phyloP scores from a whole-genome alignment of 53 echinoderm and acorn worm genomes.

The Zoroaster sp. region DNA sequence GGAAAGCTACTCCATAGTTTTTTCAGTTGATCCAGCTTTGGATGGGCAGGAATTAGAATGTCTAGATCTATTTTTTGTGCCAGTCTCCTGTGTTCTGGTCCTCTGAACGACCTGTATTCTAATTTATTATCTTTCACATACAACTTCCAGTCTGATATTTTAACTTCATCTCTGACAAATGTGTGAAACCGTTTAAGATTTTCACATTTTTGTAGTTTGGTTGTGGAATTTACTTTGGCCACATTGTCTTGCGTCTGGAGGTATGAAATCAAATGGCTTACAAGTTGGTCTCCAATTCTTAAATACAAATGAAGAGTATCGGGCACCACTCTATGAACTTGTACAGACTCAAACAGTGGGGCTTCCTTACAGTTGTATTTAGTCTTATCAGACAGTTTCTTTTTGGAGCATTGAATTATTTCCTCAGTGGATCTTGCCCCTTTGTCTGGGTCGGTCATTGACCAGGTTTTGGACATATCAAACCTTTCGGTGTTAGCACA shows the following conservation, averaged over 20 bases:
- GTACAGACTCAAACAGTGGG: slow-evolving; percentile 18
- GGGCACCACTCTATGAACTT: slow-evolving; percentile 14
- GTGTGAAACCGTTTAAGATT: neutral
- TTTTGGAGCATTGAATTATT: slow-evolving; percentile 36
- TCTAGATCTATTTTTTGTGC: neutral
- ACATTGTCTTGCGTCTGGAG: neutral
- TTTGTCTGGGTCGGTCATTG: slow-evolving; percentile 26
- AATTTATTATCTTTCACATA: neutral
- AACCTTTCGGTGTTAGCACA: slow-evolving; percentile 9
- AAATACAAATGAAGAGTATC: slow-evolving; percentile 49
- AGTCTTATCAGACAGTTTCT: neutral
- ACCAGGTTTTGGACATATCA: slow-evolving; percentile 47
- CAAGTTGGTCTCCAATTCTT: slow-evolving; percentile 6
- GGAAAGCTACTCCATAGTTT: slow-evolving; percentile 15
- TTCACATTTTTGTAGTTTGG: neutral
- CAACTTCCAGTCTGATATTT: neutral
- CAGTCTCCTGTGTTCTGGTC: neutral
- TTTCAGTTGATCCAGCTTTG: slow-evolving; percentile 25
- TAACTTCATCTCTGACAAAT: neutral
- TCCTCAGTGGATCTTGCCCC: slow-evolving; percentile 41
- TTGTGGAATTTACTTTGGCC: neutral
- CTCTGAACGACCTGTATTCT: neutral
- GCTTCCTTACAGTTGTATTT: slow-evolving; percentile 40
- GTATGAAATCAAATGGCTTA: neutral
- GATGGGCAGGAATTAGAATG: neutral